Evolutionary conservation across 1,140 invertebrate genomes (phyloP).

Genomic region (Zaprionus nigranus): DNA sequence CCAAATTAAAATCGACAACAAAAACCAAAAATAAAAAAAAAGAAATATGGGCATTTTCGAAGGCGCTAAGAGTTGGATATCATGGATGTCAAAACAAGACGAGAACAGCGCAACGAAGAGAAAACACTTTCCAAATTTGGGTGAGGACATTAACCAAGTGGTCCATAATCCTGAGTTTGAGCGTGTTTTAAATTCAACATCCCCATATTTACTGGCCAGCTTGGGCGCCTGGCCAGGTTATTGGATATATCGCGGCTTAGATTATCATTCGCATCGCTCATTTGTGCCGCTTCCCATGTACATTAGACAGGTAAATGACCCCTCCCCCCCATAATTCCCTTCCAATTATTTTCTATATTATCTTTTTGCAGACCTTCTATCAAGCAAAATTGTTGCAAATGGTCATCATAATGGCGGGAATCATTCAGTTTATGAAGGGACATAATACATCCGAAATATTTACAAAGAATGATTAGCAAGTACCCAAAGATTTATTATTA

Average conservation of each 20-base stretch:
- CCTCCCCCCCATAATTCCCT: too few species aligned
- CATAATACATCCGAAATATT: constrained; percentile 17
- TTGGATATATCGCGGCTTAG: constrained; percentile 67
- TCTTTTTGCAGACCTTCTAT: constrained; percentile 58
- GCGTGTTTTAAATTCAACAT: constrained; percentile 36
- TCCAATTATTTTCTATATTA: not conserved
- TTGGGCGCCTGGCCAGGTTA: constrained; percentile 73
- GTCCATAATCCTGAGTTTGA: constrained; percentile 57
- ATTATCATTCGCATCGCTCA: constrained; percentile 62
- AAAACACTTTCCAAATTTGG: constrained; percentile 49
- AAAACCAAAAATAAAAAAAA: not conserved
- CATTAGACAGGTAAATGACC: constrained; percentile 60
- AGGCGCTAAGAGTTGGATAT: constrained; percentile 35
- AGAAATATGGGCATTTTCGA: constrained; percentile 44
- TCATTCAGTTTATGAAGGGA: constrained; percentile 47
- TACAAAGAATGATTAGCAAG: constrained; percentile 1
- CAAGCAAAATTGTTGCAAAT: constrained; percentile 74
- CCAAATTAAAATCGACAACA: constrained; percentile 4
- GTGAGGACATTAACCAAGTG: constrained; percentile 58
- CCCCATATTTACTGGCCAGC: constrained; percentile 60
- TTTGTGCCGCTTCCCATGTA: constrained; percentile 63
- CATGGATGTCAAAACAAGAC: not conserved
- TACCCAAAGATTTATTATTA: not conserved
- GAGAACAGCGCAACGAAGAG: not conserved
- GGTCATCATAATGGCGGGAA: constrained; percentile 61